Conservation (phyloP, 92 coral and sea anemone genomes). For the Epizoanthus stellaris region DNA sequence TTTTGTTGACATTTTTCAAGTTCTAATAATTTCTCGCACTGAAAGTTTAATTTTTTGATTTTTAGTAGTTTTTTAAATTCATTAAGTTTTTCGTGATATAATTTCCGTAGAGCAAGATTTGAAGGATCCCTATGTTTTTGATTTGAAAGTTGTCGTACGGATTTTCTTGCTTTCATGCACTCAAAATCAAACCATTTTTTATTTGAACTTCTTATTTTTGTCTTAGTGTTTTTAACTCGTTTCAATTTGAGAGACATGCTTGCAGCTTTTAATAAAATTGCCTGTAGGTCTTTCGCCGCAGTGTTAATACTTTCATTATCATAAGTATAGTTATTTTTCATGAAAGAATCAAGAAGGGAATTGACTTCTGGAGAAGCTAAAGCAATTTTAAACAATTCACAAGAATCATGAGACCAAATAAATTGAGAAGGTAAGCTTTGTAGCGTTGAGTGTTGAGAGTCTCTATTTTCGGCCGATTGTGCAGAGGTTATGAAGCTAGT, state of each 20-base stretch:
- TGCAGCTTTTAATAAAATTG: conserved; percentile 35
- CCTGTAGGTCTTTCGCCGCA: conserved; percentile 9
- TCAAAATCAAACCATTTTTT: conserved; percentile 57
- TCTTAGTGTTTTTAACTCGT: neutral
- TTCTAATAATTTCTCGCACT: conserved; percentile 35
- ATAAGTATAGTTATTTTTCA: conserved; percentile 16
- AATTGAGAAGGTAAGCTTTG: conserved; percentile 42
- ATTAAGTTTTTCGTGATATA: conserved; percentile 34
- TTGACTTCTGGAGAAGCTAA: conserved; percentile 38
- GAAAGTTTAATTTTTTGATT: conserved; percentile 32
- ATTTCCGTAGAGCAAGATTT: conserved; percentile 32
- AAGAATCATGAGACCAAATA: conserved; percentile 41
- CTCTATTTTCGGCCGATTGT: neutral
- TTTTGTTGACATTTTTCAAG: conserved; percentile 14
- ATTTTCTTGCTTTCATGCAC: conserved; percentile 41
- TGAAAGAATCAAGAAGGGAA: conserved; percentile 13
- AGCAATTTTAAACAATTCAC: conserved; percentile 19
- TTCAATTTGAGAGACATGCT: conserved; percentile 28
- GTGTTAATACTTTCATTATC: conserved; percentile 25
- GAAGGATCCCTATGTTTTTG: conserved; percentile 54
- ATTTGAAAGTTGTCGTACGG: conserved; percentile 45
- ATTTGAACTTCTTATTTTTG: neutral
- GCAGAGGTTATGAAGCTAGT: conserved; percentile 6
- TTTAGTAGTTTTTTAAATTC: conserved; percentile 52
- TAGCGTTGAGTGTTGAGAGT: neutral